A percentile compares a stretch with the other conserved stretches of the same genome.
These are phyloP conservation scores for Achatina immaculata DNA, from an alignment of 1,140 invertebrate species.

Conservation along the genomic window DNA sequence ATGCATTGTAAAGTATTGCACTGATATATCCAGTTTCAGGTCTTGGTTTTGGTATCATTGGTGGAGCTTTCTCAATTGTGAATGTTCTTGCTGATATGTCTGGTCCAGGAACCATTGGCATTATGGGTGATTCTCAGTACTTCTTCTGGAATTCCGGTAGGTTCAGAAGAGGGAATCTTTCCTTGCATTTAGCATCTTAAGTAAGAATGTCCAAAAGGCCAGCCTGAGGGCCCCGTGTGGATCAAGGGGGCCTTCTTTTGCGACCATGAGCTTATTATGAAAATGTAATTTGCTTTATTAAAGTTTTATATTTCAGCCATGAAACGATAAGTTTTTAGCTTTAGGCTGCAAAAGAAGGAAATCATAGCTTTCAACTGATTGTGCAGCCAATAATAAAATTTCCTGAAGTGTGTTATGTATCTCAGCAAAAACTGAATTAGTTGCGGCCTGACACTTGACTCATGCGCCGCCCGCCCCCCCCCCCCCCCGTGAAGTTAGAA, in stretches of 20 bases:
- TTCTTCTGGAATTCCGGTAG: slow-evolving; percentile 88
- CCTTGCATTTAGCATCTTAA: neutral
- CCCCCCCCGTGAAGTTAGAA: too few relatives aligned
- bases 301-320: neutral
- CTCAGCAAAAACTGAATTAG: too few relatives aligned
- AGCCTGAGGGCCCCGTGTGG: too few relatives aligned
- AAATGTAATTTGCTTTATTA: neutral
- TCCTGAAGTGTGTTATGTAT: too few relatives aligned
- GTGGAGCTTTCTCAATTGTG: slow-evolving; percentile 91
- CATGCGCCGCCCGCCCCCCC: too few relatives aligned
- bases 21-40: slow-evolving; percentile 82
- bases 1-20: too few relatives aligned
- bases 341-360: too few relatives aligned
- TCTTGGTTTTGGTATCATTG: slow-evolving; percentile 94
- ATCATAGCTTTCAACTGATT: too few relatives aligned
- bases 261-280: too few relatives aligned
- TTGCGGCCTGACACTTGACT: too few relatives aligned
- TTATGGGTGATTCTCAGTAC: slow-evolving; percentile 80
- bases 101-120: slow-evolving; percentile 94
- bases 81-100: slow-evolving; percentile 94
- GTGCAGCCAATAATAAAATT: too few relatives aligned
- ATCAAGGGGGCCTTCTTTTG: too few relatives aligned
- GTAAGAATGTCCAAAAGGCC: neutral
- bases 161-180: neutral
- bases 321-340: neutral